Conservation (phyloP, 53 echinoderm and acorn worm species). For the Apostichopus leukothele region DNA sequence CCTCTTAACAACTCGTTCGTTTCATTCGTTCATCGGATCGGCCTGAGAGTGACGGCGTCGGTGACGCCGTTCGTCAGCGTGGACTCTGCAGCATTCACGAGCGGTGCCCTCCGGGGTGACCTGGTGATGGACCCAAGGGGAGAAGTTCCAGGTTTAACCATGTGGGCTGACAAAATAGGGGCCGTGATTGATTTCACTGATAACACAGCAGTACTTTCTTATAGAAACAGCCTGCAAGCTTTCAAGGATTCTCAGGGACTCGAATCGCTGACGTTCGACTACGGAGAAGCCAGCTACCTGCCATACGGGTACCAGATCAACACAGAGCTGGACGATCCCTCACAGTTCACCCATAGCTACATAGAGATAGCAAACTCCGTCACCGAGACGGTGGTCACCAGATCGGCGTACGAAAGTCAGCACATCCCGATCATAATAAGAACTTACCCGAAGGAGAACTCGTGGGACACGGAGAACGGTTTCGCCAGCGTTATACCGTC, state of each 20-base stretch:
- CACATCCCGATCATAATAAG: conserved; percentile 59
- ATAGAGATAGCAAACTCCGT: conserved; percentile 59
- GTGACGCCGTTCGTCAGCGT: conserved; percentile 74
- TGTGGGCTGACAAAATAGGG: conserved; percentile 74
- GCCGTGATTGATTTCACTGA: conserved; percentile 74
- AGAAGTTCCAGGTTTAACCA: conserved; percentile 79
- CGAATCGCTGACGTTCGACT: conserved; percentile 80
- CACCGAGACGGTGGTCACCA: conserved; percentile 52
- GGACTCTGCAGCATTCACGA: conserved; percentile 66
- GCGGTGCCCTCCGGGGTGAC: conserved; percentile 56
- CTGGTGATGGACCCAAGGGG: conserved; percentile 79
- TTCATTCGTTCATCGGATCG: conserved; percentile 40
- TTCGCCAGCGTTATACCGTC: conserved; percentile 85
- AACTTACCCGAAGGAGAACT: conserved; percentile 58
- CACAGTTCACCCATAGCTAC: conserved; percentile 68
- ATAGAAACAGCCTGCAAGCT: conserved; percentile 53
- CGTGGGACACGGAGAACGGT: conserved; percentile 78
- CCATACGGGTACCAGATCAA: conserved; percentile 78
- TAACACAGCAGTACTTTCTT: conserved; percentile 61
- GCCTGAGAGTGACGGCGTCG: conserved; percentile 62
- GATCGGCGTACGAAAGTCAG: conserved; percentile 79
- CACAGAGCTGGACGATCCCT: conserved; percentile 63
- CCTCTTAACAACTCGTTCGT: conserved; percentile 66
- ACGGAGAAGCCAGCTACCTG: conserved; percentile 87
- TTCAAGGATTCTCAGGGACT: conserved; percentile 49